Percentiles rank a stretch among this genome's conserved stretches.
These are phyloP conservation scores for Nephrocerus scutellatus DNA, from an alignment of 2,888 invertebrate species.

Conservation along the genomic window DNA sequence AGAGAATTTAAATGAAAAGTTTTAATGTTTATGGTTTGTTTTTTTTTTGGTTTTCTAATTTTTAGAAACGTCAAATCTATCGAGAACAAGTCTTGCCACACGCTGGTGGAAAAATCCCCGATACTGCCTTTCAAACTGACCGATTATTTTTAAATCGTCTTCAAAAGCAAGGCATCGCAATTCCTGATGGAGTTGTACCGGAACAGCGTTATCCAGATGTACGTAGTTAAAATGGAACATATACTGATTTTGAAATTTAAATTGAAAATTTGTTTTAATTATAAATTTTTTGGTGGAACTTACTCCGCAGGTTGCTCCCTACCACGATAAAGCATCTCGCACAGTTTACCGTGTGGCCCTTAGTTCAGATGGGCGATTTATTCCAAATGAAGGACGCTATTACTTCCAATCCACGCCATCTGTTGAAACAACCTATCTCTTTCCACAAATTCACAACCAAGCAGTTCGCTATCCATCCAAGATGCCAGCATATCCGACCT, in stretches of 20 bases:
- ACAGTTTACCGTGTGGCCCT: slow-evolving; percentile 48
- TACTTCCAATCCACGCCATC: slow-evolving; percentile 45
- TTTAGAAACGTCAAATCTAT: slow-evolving; percentile 56
- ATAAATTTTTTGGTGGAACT: not conserved
- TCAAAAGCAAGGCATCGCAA: slow-evolving; percentile 56
- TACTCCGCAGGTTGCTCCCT: slow-evolving; percentile 40
- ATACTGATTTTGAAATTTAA: too few species aligned
- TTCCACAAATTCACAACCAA: slow-evolving; percentile 46
- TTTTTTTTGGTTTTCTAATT: slow-evolving; percentile 30
- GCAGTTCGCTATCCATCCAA: slow-evolving; percentile 25
- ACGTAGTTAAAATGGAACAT: slow-evolving; percentile 4
- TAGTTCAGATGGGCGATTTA: slow-evolving; percentile 52
- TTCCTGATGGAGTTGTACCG: slow-evolving; percentile 55
- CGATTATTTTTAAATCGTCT: slow-evolving; percentile 55
- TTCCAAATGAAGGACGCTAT: slow-evolving; percentile 50
- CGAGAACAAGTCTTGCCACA: slow-evolving; percentile 57
- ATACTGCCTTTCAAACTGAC: slow-evolving; percentile 56
- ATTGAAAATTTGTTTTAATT: not conserved
- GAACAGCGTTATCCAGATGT: slow-evolving; percentile 49
- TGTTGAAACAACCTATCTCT: slow-evolving; percentile 56
- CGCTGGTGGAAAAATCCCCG: slow-evolving; percentile 58
- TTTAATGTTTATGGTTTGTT: not conserved
- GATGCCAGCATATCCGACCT: slow-evolving; percentile 35
- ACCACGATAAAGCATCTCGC: slow-evolving; percentile 36
- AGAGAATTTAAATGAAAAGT: too few species aligned